A percentile compares a stretch with the other conserved stretches of the same genome.
These are phyloP conservation scores for Syncerus caffer DNA, from an alignment of 2,797 vertebrate species.

Conservation along the genomic window DNA sequence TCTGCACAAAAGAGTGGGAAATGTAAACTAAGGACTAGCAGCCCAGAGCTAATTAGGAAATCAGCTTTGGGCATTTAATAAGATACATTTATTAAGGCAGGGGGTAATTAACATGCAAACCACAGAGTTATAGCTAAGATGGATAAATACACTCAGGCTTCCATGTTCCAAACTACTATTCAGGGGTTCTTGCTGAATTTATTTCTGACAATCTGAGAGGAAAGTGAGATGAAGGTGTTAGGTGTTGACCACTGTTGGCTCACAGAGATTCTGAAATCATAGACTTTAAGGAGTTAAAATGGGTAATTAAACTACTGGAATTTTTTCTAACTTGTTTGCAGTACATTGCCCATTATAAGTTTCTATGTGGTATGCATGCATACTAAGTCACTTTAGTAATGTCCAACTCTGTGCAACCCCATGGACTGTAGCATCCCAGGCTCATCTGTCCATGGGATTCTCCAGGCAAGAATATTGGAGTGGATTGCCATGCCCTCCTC, in stretches of 20 bases:
- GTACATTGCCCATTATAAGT: not conserved
- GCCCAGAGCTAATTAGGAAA: not conserved
- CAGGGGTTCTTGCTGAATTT: not conserved
- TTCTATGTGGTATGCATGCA: not conserved
- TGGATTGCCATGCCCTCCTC: not conserved
- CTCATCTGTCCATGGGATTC: not conserved
- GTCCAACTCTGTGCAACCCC: not conserved
- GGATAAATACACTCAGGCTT: not conserved
- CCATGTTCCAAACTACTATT: not conserved
- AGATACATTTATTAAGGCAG: conserved; percentile 22
- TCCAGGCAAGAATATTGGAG: not conserved
- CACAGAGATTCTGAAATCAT: not conserved
- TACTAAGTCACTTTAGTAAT: not conserved
- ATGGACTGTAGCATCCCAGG: not conserved
- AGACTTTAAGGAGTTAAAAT: not conserved
- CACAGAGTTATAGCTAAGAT: not conserved
- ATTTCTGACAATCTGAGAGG: not conserved
- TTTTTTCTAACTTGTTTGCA: not conserved
- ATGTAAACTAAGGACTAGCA: not conserved
- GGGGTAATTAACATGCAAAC: not conserved
- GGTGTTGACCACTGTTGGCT: not conserved
- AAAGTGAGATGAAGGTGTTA: not conserved
- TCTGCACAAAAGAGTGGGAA: not conserved
- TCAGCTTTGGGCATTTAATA: not conserved
- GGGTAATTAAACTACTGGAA: not conserved